Evolutionary conservation across 2,797 vertebrate species (phyloP).

Genomic region (Taenioides sp.): DNA sequence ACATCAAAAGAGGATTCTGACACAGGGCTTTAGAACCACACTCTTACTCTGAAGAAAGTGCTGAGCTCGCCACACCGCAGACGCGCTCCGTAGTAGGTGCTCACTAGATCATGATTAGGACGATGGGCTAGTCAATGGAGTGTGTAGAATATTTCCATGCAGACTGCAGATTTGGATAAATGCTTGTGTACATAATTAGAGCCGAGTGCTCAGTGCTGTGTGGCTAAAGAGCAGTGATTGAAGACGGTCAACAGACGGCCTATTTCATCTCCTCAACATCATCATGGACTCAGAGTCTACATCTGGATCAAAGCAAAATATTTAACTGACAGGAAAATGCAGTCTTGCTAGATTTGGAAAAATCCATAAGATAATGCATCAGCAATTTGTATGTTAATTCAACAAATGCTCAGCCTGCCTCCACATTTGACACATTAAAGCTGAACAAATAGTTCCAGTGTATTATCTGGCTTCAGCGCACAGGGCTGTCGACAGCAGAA

Average conservation of each 20-base stretch:
- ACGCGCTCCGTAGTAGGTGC: conserved; percentile 38
- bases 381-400: conserved; percentile 77
- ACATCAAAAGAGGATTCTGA: conserved; percentile 74
- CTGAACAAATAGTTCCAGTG: conserved; percentile 67
- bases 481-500: conserved; percentile 48
- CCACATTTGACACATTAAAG: conserved; percentile 65
- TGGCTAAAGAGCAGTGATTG: conserved; percentile 69
- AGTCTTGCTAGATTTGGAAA: conserved; percentile 56
- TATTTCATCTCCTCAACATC: conserved; percentile 68
- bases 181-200: conserved; percentile 61
- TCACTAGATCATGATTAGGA: conserved; percentile 38
- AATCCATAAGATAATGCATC: conserved; percentile 66
- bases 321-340: conserved; percentile 55
- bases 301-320: conserved; percentile 28
- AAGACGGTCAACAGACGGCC: conserved; percentile 59
- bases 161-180: conserved; percentile 52
- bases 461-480: conserved; percentile 51
- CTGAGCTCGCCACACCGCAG: conserved; percentile 55
- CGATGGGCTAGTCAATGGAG: conserved; percentile 41
- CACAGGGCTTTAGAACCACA: conserved; percentile 60
- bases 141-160: conserved; percentile 47
- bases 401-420: conserved; percentile 52
- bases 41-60: conserved; percentile 60
- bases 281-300: conserved; percentile 22
- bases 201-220: conserved; percentile 51